A percentile compares a stretch with the other conserved stretches of the same genome.
Conservation (phyloP, 2,797 vertebrate species). For the Pangasius macronema region DNA sequence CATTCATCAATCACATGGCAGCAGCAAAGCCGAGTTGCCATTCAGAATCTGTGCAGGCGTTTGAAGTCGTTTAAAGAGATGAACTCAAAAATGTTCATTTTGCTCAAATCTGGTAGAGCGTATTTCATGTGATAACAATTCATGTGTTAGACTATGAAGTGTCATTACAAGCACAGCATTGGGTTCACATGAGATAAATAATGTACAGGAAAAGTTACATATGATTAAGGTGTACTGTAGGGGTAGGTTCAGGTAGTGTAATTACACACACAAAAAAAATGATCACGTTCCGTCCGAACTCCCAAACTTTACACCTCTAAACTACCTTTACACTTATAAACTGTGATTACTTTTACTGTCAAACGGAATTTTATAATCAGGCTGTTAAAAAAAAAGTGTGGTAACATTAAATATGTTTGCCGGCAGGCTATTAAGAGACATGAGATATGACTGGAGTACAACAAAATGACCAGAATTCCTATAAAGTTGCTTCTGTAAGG, state of each 20-base stretch:
- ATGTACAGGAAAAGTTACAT: not conserved
- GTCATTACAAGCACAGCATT: not conserved
- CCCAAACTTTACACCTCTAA: no score
- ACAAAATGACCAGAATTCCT: not conserved
- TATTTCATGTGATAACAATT: not conserved
- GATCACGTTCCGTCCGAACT: no score
- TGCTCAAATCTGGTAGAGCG: not conserved
- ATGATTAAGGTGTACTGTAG: not conserved
- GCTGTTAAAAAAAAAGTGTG: slow-evolving; percentile 13
- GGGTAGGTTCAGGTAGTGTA: not conserved
- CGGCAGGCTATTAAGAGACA: slow-evolving; percentile 42
- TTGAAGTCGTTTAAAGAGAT: not conserved
- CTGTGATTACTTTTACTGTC: no score
- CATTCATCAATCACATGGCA: slow-evolving; percentile 36
- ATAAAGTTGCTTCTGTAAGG: not conserved
- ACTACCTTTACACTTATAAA: no score
- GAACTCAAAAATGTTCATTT: not conserved
- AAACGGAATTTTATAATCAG: no score
- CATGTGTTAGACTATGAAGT: not conserved
- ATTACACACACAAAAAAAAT: not conserved
- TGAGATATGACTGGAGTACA: slow-evolving; percentile 27
- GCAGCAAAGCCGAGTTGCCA: not conserved
- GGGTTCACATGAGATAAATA: not conserved
- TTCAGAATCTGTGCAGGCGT: not conserved
- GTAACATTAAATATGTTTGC: slow-evolving; percentile 3